Evolutionary conservation across 1,140 invertebrate species (phyloP).

Genomic region (Neuroterus valhalla): DNA sequence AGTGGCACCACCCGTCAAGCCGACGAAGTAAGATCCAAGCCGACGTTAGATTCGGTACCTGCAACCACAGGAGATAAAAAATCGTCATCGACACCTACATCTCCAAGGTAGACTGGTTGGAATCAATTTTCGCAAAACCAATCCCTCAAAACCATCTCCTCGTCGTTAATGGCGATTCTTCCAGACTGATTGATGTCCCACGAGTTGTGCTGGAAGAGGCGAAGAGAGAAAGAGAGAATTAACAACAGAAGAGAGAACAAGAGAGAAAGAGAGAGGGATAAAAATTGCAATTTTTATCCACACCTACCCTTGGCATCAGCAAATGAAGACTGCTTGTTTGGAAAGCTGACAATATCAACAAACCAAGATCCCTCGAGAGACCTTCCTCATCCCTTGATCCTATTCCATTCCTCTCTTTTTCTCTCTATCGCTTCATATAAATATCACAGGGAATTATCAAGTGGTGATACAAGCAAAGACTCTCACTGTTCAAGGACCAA

Average conservation of each 20-base stretch:
- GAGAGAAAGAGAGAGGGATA: background rate
- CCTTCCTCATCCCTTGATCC: background rate
- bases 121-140: slow-evolving; percentile 39
- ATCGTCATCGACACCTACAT: slow-evolving; percentile 31
- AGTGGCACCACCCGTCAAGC: slow-evolving; percentile 58
- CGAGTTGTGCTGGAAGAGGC: slow-evolving; percentile 46
- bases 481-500: slow-evolving; percentile 2
- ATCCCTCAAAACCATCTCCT: slow-evolving; percentile 29
- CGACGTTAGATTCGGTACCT: slow-evolving; percentile 18
- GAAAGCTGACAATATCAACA: no score
- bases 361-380: no score
- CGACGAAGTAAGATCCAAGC: slow-evolving; percentile 30
- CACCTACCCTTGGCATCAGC: background rate
- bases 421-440: background rate
- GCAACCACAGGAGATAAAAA: slow-evolving; percentile 31
- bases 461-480: slow-evolving; percentile 24
- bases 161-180: slow-evolving; percentile 35
- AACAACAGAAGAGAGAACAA: slow-evolving; percentile 41
- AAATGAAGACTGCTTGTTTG: background rate
- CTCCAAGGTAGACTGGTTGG: slow-evolving; percentile 14
- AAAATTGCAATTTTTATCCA: background rate
- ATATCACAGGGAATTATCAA: slow-evolving; percentile 5
- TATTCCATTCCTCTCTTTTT: slow-evolving; percentile 52
- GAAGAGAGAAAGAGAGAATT: background rate
- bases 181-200: slow-evolving; percentile 30